phyloP scores from a whole-genome alignment of 2,888 invertebrate species.

The Peribatodes rhomboidaria region DNA sequence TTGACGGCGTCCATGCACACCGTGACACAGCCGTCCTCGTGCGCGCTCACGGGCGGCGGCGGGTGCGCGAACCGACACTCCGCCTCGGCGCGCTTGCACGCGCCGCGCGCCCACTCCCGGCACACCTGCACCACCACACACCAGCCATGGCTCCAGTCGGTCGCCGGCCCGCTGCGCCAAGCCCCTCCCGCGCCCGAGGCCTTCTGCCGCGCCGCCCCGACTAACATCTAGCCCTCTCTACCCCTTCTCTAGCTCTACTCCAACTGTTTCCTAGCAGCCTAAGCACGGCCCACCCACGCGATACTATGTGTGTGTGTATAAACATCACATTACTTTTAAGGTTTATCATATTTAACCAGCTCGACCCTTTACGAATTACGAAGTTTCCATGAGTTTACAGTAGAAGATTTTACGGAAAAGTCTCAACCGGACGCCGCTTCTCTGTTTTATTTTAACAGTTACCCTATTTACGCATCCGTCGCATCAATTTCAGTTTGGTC shows the following conservation, averaged over 20 bases:
- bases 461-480: conserved; percentile 79
- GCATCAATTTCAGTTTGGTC: conserved; percentile 60
- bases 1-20: conserved; percentile 99
- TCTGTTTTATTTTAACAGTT: conserved; percentile 36
- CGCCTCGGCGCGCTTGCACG: conserved; percentile 98
- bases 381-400: conserved; percentile 12
- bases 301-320: background rate
- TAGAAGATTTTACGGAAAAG: conserved; percentile 22
- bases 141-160: conserved; percentile 70
- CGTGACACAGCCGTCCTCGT: conserved; percentile 99
- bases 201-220: conserved; percentile 41
- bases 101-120: conserved; percentile 99
- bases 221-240: conserved; percentile 1
- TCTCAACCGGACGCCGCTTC: conserved; percentile 83
- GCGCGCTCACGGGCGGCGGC: conserved; percentile 97
- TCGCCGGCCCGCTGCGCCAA: conserved; percentile 55
- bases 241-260: background rate
- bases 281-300: conserved; percentile 18
- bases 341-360: background rate
- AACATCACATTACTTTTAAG: background rate
- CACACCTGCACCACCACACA: conserved; percentile 93
- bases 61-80: conserved; percentile 99
- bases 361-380: conserved; percentile 7
- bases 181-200: conserved; percentile 46
- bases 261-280: conserved; percentile 1